Percentiles rank a stretch among this genome's conserved stretches.
phyloP scores from a whole-genome alignment of 2,113 vertebrate species.

The Poecile atricapillus region DNA sequence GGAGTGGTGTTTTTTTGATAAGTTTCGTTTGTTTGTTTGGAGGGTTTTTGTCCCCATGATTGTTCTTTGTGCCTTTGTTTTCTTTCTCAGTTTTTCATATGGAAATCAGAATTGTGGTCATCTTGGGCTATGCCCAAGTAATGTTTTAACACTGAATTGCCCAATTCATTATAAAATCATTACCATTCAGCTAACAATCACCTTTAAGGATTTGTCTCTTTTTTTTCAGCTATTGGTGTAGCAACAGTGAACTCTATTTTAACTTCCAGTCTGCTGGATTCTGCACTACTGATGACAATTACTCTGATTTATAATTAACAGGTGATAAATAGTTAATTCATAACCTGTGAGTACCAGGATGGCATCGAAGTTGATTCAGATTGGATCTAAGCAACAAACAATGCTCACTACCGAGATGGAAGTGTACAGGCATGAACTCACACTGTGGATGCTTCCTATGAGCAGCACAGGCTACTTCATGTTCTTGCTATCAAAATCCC shows the following conservation, averaged over 20 bases:
- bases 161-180: neutral
- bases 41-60: rapidly evolving
- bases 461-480: neutral
- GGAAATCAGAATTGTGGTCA: neutral
- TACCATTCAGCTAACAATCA: neutral
- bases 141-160: neutral
- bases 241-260: neutral
- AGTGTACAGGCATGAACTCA: rapidly evolving
- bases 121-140: neutral
- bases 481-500: neutral
- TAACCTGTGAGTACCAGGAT: neutral
- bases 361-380: neutral
- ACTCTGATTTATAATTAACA: neutral
- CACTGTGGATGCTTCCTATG: neutral
- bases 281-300: neutral
- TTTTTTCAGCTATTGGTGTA: neutral
- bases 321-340: neutral
- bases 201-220: neutral
- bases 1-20: neutral
- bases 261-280: neutral
- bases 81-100: neutral
- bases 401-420: neutral
- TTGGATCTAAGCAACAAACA: neutral
- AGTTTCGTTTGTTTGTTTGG: neutral
- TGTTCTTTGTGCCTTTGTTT: neutral